Base-by-base conservation (phyloP, 2,888 invertebrate genomes). In the Orthosia cruda region DNA sequence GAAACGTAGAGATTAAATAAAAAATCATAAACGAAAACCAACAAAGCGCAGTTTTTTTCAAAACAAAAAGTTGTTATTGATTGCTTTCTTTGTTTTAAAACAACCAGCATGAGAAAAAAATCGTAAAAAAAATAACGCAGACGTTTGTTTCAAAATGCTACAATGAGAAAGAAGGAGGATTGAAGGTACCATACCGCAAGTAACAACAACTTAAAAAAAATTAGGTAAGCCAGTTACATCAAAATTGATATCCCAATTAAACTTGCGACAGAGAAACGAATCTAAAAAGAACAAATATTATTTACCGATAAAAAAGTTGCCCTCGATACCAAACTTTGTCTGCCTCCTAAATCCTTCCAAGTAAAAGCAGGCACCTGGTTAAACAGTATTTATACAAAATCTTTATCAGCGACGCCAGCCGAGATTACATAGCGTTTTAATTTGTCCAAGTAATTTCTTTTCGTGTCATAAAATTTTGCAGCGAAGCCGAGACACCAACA, bases 391-490 rank as follows among this genome's bases (percentile, higher is more conserved):
- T 87, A 86, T 78, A 71, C 71, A 76, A 82, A 87, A 88, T 87
- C 87, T 86, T 86, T 86, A 88, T 85, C 78, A 81, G 80, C 69
- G 59, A 66, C 87, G 80, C 88, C 87, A 86, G 88, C 86, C 90
- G 87, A 92, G 93, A 91, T 94, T 87, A 87, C 92, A 94, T 93
- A 93, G 93, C 92, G 90, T 93, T 95, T 95, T 95, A 95, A 95
- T 95, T 94, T 93, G 93, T 93, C 89, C 90, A 89, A 93, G 92
- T 93, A 93, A 93, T 95, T 94, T 95, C 94, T 95, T 94, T 94
- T 93, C 92, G 92, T 92, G 93, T 94, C 93, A 94, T 93, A 93
- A 94, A 95, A 95, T 94, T 93, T 93, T 92, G 92, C 94, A 93
- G 92, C 93, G 91, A 88, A 89, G 92, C 91, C 90, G 90, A 89